phyloP scores from a whole-genome alignment of 2,888 invertebrate genomes.

The Folsomia candida region DNA sequence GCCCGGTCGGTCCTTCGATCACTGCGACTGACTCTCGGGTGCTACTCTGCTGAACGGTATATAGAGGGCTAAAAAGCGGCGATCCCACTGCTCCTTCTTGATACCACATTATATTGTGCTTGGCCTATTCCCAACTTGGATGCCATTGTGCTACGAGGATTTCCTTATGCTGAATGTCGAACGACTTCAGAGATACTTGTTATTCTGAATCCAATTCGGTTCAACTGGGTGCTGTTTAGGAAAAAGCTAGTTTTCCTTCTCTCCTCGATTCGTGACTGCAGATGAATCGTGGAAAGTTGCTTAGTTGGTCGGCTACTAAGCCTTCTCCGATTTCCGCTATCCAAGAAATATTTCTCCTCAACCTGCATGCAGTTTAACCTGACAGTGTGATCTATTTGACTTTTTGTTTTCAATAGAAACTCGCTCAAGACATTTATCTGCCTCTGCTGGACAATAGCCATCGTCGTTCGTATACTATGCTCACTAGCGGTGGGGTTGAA shows the following conservation, averaged over 20 bases:
- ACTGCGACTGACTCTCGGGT: conserved; percentile 6
- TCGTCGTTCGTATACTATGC: too few relatives aligned
- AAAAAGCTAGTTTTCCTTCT: background rate
- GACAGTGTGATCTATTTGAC: conserved; percentile 12
- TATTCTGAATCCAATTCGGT: conserved; percentile 15
- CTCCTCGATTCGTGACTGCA: background rate
- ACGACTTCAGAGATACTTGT: conserved; percentile 9
- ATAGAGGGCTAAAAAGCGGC: background rate
- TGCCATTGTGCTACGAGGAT: background rate
- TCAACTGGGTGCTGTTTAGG: conserved; percentile 12
- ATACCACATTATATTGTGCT: background rate
- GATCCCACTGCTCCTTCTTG: background rate
- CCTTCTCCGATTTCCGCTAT: conserved; percentile 15
- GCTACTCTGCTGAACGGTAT: background rate
- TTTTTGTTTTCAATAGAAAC: conserved; percentile 7
- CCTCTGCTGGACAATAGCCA: background rate
- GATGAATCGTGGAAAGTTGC: background rate
- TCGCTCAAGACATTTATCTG: background rate
- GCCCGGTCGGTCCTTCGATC: background rate
- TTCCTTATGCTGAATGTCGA: background rate
- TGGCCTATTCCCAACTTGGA: background rate
- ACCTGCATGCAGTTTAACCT: background rate
- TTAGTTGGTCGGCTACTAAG: conserved; percentile 3
- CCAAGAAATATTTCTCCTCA: background rate
- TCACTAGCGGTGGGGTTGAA: too few relatives aligned